These are phyloP conservation scores for Conops quadrifasciatus DNA, from an alignment of 2,888 invertebrate species.

Conservation along the genomic window DNA sequence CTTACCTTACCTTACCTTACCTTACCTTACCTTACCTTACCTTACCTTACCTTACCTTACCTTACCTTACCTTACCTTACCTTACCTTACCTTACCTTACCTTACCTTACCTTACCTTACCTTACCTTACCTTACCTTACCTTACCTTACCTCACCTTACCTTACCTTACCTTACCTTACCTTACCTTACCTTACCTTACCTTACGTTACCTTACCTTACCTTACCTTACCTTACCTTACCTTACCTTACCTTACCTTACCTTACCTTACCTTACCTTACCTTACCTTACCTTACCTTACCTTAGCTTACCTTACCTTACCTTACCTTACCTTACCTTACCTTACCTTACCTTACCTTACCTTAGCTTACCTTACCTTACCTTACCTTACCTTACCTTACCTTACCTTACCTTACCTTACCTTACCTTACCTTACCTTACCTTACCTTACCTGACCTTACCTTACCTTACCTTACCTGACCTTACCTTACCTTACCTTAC, in stretches of 20 bases:
- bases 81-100: slow-evolving; percentile 3
- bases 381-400: background rate
- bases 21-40: slow-evolving; percentile 10
- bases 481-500: slow-evolving; percentile 9
- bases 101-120: background rate
- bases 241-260: no score
- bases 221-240: no score
- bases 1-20: slow-evolving; percentile 12
- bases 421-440: background rate
- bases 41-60: background rate
- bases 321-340: no score
- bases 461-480: slow-evolving; percentile 27
- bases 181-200: slow-evolving; percentile 9
- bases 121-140: background rate
- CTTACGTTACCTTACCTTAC: background rate
- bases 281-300: no score
- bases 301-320: no score
- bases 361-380: no score
- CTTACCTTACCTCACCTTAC: slow-evolving; percentile 1
- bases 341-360: no score
- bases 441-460: slow-evolving; percentile 32
- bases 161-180: background rate
- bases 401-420: background rate
- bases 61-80: background rate
- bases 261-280: no score